These are phyloP conservation scores for Lonchura striata DNA, from an alignment of 2,113 vertebrate species.

Conservation along the genomic window DNA sequence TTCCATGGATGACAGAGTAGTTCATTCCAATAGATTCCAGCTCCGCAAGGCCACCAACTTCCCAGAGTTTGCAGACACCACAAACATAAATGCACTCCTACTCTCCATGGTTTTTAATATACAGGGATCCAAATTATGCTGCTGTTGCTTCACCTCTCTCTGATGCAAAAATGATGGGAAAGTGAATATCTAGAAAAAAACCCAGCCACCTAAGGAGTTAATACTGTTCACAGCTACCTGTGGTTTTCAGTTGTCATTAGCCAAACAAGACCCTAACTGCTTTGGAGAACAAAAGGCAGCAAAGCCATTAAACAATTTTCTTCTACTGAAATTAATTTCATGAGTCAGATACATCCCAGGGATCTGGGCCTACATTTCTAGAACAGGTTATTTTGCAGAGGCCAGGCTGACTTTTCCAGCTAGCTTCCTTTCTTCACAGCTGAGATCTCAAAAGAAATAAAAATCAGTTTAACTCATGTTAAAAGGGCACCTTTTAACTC, in stretches of 20 bases:
- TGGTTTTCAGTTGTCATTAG: background rate
- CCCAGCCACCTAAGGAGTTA: background rate
- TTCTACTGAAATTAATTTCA: background rate
- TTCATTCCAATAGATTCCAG: background rate
- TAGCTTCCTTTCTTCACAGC: background rate
- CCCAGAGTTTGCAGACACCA: background rate
- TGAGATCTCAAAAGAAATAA: background rate
- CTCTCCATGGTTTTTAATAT: background rate
- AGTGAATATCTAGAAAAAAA: background rate
- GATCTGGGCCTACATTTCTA: background rate
- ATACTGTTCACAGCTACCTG: background rate
- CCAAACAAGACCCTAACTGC: background rate
- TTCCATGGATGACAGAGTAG: background rate
- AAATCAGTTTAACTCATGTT: background rate
- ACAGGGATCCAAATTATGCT: background rate
- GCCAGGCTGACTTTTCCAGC: background rate
- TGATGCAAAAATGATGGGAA: background rate
- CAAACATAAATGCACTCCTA: background rate
- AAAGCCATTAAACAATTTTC: background rate
- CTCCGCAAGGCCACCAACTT: background rate
- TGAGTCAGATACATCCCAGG: background rate
- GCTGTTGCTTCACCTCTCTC: background rate
- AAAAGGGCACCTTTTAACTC: constrained; percentile 16
- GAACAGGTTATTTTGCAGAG: background rate
- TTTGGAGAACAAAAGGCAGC: background rate